phyloP scores from a whole-genome alignment of 2,797 vertebrate species.

The Dicrostonyx torquatus region DNA sequence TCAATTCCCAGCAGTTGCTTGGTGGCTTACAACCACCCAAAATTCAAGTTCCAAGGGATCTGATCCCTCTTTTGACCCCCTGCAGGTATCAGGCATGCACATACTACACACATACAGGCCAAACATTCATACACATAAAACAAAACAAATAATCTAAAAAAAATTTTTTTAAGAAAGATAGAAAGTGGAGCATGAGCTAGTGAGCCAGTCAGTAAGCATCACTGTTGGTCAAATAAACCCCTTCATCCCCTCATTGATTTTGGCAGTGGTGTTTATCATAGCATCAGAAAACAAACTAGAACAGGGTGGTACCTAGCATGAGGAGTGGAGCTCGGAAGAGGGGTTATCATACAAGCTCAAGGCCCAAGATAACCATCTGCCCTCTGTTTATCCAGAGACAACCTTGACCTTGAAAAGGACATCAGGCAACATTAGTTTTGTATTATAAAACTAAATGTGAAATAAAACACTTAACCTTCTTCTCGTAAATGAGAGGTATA shows the following conservation, averaged over 20 bases:
- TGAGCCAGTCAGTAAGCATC: neutral
- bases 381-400: neutral
- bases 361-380: neutral
- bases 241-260: neutral
- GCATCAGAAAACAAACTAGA: neutral
- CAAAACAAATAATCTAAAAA: neutral
- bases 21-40: neutral
- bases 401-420: neutral
- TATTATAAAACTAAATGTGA: slow-evolving; percentile 2
- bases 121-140: neutral
- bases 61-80: neutral
- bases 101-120: neutral
- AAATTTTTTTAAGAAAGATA: no score
- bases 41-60: neutral
- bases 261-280: neutral
- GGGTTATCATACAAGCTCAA: neutral
- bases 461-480: neutral
- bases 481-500: neutral
- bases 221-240: neutral
- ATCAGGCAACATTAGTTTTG: neutral
- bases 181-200: no score
- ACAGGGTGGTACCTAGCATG: no score
- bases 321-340: no score
- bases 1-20: neutral
- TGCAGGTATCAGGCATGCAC: neutral